A percentile compares a stretch with the other conserved stretches of the same genome.
Conservation (phyloP, 2,888 invertebrate genomes). For the Troglohyphantes excavatus region DNA sequence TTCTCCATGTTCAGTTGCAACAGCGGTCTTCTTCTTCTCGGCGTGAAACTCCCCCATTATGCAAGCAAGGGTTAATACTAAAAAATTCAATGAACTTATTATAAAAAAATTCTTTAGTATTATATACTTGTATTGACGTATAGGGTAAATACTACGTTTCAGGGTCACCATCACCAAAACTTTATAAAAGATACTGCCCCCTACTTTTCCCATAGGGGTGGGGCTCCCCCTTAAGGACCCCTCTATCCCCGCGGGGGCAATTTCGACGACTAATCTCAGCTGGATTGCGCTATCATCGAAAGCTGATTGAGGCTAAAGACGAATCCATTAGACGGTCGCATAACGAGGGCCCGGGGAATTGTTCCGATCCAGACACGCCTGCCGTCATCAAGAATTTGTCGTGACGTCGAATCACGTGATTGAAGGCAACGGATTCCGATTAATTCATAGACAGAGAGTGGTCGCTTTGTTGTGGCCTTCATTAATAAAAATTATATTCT, state of each 20-base stretch:
- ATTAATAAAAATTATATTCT: no score
- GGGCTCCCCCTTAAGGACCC: not conserved
- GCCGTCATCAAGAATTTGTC: not conserved
- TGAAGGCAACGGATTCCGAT: not conserved
- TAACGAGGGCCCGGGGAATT: constrained; percentile 29
- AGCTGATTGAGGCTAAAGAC: not conserved
- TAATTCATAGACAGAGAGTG: no score
- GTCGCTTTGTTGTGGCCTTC: no score
- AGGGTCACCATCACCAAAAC: no score
- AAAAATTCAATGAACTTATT: no score
- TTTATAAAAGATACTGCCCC: not conserved
- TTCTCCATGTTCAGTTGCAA: no score
- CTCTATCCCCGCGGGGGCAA: not conserved
- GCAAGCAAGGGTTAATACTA: no score
- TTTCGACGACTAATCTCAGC: not conserved
- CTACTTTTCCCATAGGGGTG: not conserved
- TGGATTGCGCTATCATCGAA: not conserved
- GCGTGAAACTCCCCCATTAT: no score
- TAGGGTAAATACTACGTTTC: no score
- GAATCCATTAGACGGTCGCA: not conserved
- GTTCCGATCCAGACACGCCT: constrained; percentile 6
- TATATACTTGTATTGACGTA: no score
- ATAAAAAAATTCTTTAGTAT: no score
- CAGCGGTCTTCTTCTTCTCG: no score
- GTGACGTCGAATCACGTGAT: not conserved